Evolutionary conservation across 1,140 invertebrate genomes (phyloP), one percentile per base, ranked within the genome.

Genomic region (Brachystomella parvula): DNA sequence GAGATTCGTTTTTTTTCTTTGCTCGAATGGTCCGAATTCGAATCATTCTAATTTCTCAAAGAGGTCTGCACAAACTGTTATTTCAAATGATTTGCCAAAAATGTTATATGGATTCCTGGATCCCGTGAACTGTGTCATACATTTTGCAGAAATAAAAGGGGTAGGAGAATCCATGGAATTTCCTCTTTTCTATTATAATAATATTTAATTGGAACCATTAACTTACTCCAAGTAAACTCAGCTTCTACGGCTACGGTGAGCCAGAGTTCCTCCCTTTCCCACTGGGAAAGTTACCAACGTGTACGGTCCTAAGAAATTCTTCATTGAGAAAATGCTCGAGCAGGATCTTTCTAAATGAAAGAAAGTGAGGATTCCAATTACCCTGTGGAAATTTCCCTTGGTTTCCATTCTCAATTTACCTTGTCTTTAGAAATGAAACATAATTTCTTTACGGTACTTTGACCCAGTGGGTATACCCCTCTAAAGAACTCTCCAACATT

Each of bases 141-240:
- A 97, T 79, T 94, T 96, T 79, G 93, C 94, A 44, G 94, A 91
- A 0, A 83, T 96, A 75, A 97, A 97, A 79, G 91, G 94, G 29
- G 94, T 97, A 15, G 92, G 91, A 1, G 93, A 96, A 79, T 96
- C 92, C 0, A 91, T 93, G 84, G 82, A 87, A 75, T 84, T 89
- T 73, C 94, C 94, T 1, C 80, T 96, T 1, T 81, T 89, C 39
- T 97, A 97, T 79, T 96, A 97, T 77, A 86, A 89, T 72, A 96
- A 92, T 76, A 97, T 79, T 80, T 97, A 28, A 86, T 89, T 67
- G 90, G 90, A 35, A 90, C 91, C 74, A 83, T 94, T 12, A 93
- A 89, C 79, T 81, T 95, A 65, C 77, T 94, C 61, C 87, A 93
- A 83, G 90, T 92, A 79, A 77, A 69, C n/a, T n/a, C n/a, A n/a